Base-by-base conservation (phyloP, 2,888 invertebrate species). In the Hirtodrosophila confusa region DNA sequence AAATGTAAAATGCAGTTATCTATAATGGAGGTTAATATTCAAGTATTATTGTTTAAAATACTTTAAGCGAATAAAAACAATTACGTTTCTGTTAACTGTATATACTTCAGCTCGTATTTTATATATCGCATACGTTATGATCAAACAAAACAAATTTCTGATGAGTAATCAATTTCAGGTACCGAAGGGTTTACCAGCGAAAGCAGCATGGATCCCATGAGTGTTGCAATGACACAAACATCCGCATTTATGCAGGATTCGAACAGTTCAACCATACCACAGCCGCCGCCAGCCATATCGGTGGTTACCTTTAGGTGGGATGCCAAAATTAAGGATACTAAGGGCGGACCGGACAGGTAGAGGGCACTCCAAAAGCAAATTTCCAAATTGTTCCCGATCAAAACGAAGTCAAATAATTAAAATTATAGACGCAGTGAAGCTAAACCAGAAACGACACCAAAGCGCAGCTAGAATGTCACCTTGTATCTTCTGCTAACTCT, bases 291-390 rank as follows among this genome's bases (percentile, higher is more conserved):
- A 86, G 95, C 96, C 86, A 95, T 96, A 91, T 96, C 96, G 92
- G 96, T 97, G 92, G 96, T 97, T 93, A 97, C 96, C 93, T 97
- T 97, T 95, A 97, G 96, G 96, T 97, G 95, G 95, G 95, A 88
- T 88, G 90, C 94, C 93, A 89, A 90, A 85, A 92, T 93, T 93
- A 93, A 93, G 93, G 93, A 92, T 83, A 90, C 90, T 88, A 90
- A 86, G 90, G 91, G 91, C 90, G 90, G 89, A 89, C 91, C 91
- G 88, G 91, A 91, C 91, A 91, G 91, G 91, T 91, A 91, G 91
- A 91, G 91, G 91, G 91, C 89, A 61, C 56, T 56, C 66, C 77
- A 58, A 61, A 47, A 53, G 27, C n/a, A 50, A 64, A 10, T 23
- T 40, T 41, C 6, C 17, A 41, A 51, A 43, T 47, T 8, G 17